These are phyloP conservation scores for Mesitornis unicolor DNA, from an alignment of 2,113 vertebrate genomes.

Conservation along the genomic window DNA sequence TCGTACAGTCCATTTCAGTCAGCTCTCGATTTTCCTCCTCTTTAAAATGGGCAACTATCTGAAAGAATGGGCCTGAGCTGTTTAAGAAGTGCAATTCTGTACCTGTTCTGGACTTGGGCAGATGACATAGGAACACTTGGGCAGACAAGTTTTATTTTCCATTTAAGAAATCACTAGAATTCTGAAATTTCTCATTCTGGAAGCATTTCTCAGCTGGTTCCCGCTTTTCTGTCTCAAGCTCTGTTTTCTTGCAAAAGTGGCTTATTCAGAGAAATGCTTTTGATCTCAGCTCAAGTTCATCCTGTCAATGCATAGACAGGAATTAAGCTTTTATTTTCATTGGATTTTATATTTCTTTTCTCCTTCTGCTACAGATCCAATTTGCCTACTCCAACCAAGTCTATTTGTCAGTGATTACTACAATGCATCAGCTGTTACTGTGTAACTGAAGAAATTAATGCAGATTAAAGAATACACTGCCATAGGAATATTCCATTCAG, in stretches of 20 bases:
- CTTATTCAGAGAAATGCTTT: neutral
- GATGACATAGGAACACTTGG: neutral
- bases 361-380: neutral
- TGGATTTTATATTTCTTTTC: neutral
- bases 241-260: neutral
- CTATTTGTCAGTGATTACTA: conserved; percentile 7
- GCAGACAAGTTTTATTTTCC: neutral
- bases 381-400: neutral
- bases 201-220: neutral
- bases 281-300: neutral
- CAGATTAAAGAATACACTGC: neutral
- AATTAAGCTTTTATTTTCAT: conserved; percentile 4
- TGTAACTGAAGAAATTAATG: neutral
- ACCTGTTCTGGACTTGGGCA: neutral
- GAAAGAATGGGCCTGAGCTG: neutral
- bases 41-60: neutral
- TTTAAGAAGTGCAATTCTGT: neutral
- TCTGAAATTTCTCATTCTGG: neutral
- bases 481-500: conserved; percentile 1
- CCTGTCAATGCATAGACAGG: neutral
- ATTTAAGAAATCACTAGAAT: neutral
- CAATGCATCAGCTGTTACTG: neutral
- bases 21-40: neutral
- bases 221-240: neutral
- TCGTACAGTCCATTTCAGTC: neutral